Evolutionary conservation across 2,888 invertebrate genomes (phyloP).

Genomic region (Crematogaster levior): DNA sequence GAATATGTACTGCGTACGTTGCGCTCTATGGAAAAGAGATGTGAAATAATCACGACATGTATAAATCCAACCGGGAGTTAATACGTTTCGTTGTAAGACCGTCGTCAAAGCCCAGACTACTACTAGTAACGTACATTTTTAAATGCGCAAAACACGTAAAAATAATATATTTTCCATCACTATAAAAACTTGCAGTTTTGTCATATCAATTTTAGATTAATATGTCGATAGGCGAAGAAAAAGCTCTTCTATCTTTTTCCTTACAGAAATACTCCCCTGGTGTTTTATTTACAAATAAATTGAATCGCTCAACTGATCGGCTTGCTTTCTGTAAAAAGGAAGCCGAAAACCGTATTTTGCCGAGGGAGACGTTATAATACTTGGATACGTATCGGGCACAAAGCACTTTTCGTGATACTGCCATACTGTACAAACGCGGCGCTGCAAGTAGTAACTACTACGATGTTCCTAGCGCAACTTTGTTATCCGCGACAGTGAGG

Average conservation of each 20-base stretch:
- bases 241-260: not conserved
- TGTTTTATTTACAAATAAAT: constrained; percentile 50
- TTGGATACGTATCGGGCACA: constrained; percentile 54
- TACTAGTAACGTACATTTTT: not conserved
- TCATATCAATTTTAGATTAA: constrained; percentile 20
- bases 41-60: not conserved
- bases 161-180: not conserved
- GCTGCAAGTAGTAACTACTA: constrained; percentile 48
- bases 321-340: constrained; percentile 42
- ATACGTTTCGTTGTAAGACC: not conserved
- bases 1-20: constrained; percentile 33
- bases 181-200: not conserved
- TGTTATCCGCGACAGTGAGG: constrained; percentile 51
- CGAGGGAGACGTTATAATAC: constrained; percentile 44
- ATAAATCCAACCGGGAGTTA: not conserved
- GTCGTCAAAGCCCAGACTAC: not conserved
- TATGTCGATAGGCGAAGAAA: not conserved
- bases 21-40: not conserved
- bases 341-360: constrained; percentile 38
- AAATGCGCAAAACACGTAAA: not conserved
- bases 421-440: constrained; percentile 44
- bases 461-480: constrained; percentile 50
- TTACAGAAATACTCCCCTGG: not conserved
- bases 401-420: constrained; percentile 52
- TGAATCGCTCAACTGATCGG: constrained; percentile 45